phyloP scores from a whole-genome alignment of 2,888 invertebrate genomes.

The Caenorhabditis japonica region DNA sequence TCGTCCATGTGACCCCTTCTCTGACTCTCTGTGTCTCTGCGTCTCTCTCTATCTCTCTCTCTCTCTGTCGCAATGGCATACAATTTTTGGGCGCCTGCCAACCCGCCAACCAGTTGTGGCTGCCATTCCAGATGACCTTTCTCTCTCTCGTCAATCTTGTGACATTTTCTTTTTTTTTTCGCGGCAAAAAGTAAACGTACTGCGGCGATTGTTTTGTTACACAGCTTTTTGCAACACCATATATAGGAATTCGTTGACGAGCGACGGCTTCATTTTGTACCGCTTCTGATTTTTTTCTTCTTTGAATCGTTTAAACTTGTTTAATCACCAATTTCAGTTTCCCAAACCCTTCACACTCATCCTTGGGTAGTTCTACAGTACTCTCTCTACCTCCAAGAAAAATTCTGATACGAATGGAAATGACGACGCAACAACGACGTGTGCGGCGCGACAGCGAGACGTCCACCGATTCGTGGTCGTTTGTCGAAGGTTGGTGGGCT shows the following conservation, averaged over 20 bases:
- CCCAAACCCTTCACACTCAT: background rate
- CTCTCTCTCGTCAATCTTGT: background rate
- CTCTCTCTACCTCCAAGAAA: no score
- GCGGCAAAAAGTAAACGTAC: background rate
- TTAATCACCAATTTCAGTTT: no score
- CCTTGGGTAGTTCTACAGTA: constrained; percentile 33
- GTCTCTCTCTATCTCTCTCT: no score
- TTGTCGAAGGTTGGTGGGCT: constrained; percentile 22
- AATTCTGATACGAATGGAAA: no score
- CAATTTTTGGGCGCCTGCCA: background rate
- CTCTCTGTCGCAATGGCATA: no score
- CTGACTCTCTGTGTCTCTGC: no score
- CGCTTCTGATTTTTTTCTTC: background rate
- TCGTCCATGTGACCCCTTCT: constrained; percentile 13
- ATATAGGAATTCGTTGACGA: no score
- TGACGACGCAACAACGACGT: constrained; percentile 7
- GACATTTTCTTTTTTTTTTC: constrained; percentile 11
- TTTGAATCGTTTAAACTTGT: background rate
- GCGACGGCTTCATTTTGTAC: no score
- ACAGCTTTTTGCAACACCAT: no score
- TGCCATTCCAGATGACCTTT: no score
- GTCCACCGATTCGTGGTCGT: constrained; percentile 47
- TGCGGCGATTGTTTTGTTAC: constrained; percentile 13
- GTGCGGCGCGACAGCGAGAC: constrained; percentile 39
- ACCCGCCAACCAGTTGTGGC: constrained; percentile 12